Evolutionary conservation across 1,140 invertebrate genomes (phyloP), one percentile per base, ranked within the genome.

Genomic region (Anthonomus grandis): DNA sequence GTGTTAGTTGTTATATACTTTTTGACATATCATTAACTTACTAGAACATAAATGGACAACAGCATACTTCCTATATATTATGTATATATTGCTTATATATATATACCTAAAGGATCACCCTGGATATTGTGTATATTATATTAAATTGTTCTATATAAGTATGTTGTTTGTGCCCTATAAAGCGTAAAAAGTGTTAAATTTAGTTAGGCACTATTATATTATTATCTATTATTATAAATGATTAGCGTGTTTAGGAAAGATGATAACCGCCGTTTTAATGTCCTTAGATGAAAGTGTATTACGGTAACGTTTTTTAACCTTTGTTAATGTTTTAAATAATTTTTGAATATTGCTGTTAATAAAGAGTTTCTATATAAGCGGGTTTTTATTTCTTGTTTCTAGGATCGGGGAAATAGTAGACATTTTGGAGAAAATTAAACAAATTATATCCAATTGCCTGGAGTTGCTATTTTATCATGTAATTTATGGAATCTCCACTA

Each of bases 21-120:
- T 44, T 55, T 45, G 56, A 64, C 62, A 64, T 64, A 64, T 64
- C 62, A 64, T 61, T 45, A 51, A 10, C n/a, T n/a, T n/a, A n/a
- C n/a, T n/a, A n/a, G n/a, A n/a, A n/a, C n/a, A n/a, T n/a, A n/a
- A n/a, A n/a, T n/a, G n/a, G n/a, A n/a, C n/a, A n/a, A n/a, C n/a
- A n/a, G n/a, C n/a, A n/a, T n/a, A n/a, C n/a, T n/a, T n/a, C 8
- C 22, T 37, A 45, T 23, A 45, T 10, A 6, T 41, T 8, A 9
- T 31, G 27, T 31, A 31, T 31, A 8, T 31, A 31, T 31, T 9
- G 27, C 8, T n/a, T 8, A 31, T 9, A 9, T 9, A 8, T 9
- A 31, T 31, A 31, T 31, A 31, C 27, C 27, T 31, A 8, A 8
- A 9, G 8, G 8, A 8, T 31, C n/a, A 9, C n/a, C 27, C 27